These are phyloP conservation scores for Apoda limacodes DNA, from an alignment of 2,888 invertebrate species.

Conservation along the genomic window DNA sequence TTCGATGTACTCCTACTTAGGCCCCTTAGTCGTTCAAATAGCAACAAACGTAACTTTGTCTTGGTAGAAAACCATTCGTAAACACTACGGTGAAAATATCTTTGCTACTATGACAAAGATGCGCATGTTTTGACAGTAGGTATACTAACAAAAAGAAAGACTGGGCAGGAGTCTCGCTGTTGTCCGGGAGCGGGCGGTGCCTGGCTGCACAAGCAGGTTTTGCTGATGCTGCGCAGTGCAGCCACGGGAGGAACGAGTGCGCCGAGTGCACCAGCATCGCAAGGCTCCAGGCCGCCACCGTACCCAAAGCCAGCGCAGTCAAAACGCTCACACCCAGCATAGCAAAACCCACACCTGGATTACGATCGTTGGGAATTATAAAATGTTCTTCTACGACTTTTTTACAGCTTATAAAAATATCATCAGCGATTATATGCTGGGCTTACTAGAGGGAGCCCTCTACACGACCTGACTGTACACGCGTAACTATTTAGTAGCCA, in stretches of 20 bases:
- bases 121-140: not conserved
- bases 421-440: no score
- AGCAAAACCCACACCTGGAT: slow-evolving; percentile 50
- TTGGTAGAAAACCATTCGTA: no score
- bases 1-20: no score
- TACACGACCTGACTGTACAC: no score
- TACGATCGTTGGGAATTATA: no score
- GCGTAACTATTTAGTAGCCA: no score
- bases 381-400: no score
- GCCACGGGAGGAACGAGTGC: slow-evolving; percentile 57
- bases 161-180: slow-evolving; percentile 48
- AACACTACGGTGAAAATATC: no score
- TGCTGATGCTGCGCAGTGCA: slow-evolving; percentile 52
- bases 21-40: no score
- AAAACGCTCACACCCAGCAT: slow-evolving; percentile 42
- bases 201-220: slow-evolving; percentile 48
- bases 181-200: slow-evolving; percentile 39
- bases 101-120: not conserved
- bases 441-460: no score
- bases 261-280: slow-evolving; percentile 47
- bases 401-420: no score
- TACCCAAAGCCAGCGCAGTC: slow-evolving; percentile 40
- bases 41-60: no score
- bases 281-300: slow-evolving; percentile 46
- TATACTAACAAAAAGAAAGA: slow-evolving; percentile 52